Conservation (phyloP, 1,140 invertebrate species). For the Acromyrmex charruanus region DNA sequence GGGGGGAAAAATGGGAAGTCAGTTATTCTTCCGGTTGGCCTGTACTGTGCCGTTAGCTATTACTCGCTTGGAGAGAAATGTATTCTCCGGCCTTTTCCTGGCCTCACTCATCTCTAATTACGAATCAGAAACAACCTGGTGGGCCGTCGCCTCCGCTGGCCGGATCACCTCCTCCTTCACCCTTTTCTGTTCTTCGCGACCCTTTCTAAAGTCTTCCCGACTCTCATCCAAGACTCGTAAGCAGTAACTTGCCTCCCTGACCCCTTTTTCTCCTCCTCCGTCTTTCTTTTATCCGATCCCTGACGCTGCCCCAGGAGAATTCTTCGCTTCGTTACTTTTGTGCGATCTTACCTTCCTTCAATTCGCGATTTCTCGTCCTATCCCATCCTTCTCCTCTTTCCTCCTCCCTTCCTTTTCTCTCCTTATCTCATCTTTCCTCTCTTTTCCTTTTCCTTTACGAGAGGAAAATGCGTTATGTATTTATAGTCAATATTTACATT, state of each 20-base stretch:
- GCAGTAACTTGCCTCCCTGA: constrained; percentile 58
- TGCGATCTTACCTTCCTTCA: constrained; percentile 62
- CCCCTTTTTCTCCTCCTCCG: neutral
- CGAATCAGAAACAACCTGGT: constrained; percentile 82
- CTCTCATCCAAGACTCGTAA: constrained; percentile 51
- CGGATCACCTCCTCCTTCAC: constrained; percentile 38
- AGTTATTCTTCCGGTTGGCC: constrained; percentile 78
- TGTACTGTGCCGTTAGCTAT: constrained; percentile 73
- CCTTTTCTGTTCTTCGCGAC: constrained; percentile 45
- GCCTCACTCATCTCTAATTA: constrained; percentile 84
- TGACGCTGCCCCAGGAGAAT: constrained; percentile 61
- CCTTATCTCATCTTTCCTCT: neutral
- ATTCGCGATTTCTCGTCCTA: constrained; percentile 57
- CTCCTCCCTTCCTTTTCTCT: neutral
- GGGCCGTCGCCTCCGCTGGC: constrained; percentile 53
- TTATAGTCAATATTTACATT: constrained; percentile 48
- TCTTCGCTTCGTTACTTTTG: constrained; percentile 79
- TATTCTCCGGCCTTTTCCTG: constrained; percentile 76
- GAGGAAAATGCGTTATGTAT: constrained; percentile 25
- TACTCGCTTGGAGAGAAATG: constrained; percentile 78
- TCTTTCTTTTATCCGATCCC: constrained; percentile 54
- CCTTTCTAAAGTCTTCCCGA: constrained; percentile 54
- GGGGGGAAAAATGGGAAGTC: constrained; percentile 58
- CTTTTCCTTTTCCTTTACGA: neutral
- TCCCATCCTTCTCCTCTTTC: neutral